Percentiles rank a stretch among this genome's conserved stretches.
Evolutionary conservation across 2,888 invertebrate genomes (phyloP).

Genomic region (Lissocephala sabroskyi): DNA sequence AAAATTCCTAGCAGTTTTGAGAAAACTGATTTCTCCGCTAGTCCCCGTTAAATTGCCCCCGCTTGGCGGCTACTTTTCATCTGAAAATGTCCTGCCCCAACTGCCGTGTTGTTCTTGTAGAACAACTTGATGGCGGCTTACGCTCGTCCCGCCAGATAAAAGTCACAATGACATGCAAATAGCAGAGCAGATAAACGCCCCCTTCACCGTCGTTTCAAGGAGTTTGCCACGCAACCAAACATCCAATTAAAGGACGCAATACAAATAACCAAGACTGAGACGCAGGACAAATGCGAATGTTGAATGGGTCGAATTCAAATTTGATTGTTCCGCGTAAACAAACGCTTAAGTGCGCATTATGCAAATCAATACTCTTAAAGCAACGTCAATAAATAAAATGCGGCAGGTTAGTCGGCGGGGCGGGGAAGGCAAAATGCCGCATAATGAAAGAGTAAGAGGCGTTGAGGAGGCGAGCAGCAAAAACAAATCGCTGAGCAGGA

Average conservation of each 20-base stretch:
- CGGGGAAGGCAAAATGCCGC: background rate
- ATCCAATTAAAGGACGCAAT: slow-evolving; percentile 64
- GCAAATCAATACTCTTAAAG: slow-evolving; percentile 65
- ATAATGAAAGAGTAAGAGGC: background rate
- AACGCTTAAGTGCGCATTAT: slow-evolving; percentile 64
- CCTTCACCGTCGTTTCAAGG: too few species aligned
- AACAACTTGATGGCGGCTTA: slow-evolving; percentile 52
- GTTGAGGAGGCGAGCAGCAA: background rate
- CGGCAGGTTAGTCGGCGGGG: background rate
- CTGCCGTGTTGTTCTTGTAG: slow-evolving; percentile 43
- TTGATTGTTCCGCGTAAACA: slow-evolving; percentile 65
- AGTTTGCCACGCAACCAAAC: slow-evolving; percentile 28
- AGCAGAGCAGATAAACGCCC: slow-evolving; percentile 11
- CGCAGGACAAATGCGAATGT: slow-evolving; percentile 41
- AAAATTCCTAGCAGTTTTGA: too few species aligned
- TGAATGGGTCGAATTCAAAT: slow-evolving; percentile 64
- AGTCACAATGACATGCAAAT: slow-evolving; percentile 60
- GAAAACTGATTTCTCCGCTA: too few species aligned
- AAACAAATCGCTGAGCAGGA: slow-evolving; percentile 57
- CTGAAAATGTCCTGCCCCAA: too few species aligned
- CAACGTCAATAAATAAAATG: slow-evolving; percentile 54
- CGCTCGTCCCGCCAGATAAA: slow-evolving; percentile 44
- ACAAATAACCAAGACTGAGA: too few species aligned
- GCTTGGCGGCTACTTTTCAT: too few species aligned
- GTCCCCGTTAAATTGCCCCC: too few species aligned